phyloP scores from a whole-genome alignment of 2,113 vertebrate genomes.

The Sylvilagus bachmani region DNA sequence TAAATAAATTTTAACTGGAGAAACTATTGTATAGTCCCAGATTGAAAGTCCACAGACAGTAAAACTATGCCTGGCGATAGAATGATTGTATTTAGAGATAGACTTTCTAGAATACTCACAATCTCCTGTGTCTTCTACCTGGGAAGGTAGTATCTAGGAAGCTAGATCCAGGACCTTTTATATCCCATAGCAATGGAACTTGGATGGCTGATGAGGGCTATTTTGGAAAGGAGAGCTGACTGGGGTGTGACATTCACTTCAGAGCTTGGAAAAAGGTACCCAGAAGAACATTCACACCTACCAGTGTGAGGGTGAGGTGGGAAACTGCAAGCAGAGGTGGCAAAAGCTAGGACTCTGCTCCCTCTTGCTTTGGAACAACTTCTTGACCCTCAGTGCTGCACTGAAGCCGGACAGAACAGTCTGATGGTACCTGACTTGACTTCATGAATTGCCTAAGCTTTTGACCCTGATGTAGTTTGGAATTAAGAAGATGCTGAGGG shows the following conservation, averaged over 20 bases:
- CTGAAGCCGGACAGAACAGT: neutral
- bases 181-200: neutral
- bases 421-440: neutral
- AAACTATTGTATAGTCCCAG: neutral
- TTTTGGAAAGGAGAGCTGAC: neutral
- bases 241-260: neutral
- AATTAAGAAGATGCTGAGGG: neutral
- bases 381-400: neutral
- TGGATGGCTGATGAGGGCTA: neutral
- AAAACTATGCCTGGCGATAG: neutral
- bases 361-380: neutral
- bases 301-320: neutral
- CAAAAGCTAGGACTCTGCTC: neutral
- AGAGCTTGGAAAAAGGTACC: no score
- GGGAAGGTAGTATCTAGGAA: neutral
- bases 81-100: neutral
- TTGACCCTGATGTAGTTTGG: neutral
- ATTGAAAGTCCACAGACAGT: neutral
- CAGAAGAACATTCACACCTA: neutral
- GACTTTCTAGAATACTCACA: neutral
- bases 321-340: neutral
- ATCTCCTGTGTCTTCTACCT: neutral
- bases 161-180: neutral
- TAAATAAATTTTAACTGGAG: neutral
- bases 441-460: no score